Conservation (phyloP, 2,888 invertebrate genomes). For the Drosophila putrida region DNA sequence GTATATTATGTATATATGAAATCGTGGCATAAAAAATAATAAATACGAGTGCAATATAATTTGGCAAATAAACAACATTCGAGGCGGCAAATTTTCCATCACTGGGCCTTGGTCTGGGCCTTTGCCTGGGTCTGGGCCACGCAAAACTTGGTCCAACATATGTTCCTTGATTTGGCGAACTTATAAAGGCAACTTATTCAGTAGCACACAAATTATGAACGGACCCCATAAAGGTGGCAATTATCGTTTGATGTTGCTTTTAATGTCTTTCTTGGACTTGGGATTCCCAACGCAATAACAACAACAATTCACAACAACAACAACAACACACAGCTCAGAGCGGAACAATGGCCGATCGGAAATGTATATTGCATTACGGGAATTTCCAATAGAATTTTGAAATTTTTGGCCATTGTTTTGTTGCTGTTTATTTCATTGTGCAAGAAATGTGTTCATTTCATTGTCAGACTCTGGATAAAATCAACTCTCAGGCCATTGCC, state of each 20-base stretch:
- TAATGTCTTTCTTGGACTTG: constrained; percentile 34
- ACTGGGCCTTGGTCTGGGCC: not conserved
- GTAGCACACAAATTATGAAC: constrained; percentile 57
- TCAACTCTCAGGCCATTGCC: constrained; percentile 31
- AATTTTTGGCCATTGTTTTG: constrained; percentile 22
- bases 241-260: constrained; percentile 60
- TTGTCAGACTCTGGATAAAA: constrained; percentile 24
- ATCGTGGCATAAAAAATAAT: constrained; percentile 51
- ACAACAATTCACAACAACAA: constrained; percentile 1
- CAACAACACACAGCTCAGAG: not conserved
- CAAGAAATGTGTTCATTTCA: constrained; percentile 19
- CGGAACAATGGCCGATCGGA: constrained; percentile 43
- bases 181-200: constrained; percentile 36
- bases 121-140: not conserved
- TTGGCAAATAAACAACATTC: constrained; percentile 54
- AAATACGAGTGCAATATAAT: constrained; percentile 60
- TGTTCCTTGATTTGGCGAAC: constrained; percentile 33
- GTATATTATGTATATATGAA: constrained; percentile 46
- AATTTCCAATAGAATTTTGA: constrained; percentile 7
- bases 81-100: constrained; percentile 43
- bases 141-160: constrained; percentile 40
- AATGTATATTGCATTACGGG: constrained; percentile 31
- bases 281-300: constrained; percentile 3
- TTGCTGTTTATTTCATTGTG: constrained; percentile 40
- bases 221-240: constrained; percentile 50